Conservation (phyloP, 2,113 vertebrate genomes). For the Mesoclemmys tuberculata region DNA sequence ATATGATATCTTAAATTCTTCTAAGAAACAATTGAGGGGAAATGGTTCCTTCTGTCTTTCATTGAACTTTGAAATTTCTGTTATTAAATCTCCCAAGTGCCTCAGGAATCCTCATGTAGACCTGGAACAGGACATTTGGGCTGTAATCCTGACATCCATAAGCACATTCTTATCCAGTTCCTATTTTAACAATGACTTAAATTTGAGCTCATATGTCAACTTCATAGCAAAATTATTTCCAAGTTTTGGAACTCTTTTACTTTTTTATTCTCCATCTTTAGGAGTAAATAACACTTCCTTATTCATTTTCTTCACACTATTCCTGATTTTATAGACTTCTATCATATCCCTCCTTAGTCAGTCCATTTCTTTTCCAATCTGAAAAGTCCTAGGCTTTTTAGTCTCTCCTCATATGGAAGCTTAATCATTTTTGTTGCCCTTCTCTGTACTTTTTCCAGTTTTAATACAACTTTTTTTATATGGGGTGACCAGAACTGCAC, state of each 20-base stretch:
- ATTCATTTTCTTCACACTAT: background rate
- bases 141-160: background rate
- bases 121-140: background rate
- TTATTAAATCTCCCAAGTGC: background rate
- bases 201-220: background rate
- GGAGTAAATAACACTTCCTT: background rate
- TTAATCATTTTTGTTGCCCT: background rate
- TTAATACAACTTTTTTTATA: background rate
- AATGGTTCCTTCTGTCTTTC: background rate
- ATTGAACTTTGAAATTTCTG: background rate
- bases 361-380: background rate
- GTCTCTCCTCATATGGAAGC: background rate
- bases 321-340: background rate
- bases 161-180: background rate
- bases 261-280: background rate
- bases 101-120: background rate
- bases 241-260: background rate
- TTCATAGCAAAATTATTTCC: background rate
- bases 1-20: background rate
- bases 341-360: background rate
- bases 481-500: background rate
- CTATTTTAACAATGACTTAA: background rate
- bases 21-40: background rate
- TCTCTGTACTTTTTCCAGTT: background rate
- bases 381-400: background rate